A percentile compares a stretch with the other conserved stretches of the same genome.
phyloP scores from a whole-genome alignment of 2,888 invertebrate species.

The Endomychus coccineus region DNA sequence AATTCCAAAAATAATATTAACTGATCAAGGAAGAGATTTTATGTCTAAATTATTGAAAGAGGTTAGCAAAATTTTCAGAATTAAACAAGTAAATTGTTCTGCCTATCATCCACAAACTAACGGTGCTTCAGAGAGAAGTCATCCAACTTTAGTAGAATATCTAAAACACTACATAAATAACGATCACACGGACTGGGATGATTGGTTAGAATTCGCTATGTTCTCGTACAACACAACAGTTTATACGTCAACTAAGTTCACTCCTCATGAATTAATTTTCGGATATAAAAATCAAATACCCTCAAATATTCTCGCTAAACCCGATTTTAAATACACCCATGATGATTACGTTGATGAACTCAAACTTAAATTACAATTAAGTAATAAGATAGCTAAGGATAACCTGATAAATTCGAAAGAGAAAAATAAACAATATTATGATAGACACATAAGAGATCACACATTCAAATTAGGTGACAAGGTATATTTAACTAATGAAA shows the following conservation, averaged over 20 bases:
- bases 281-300: too few relatives aligned
- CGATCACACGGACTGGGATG: constrained; percentile 34
- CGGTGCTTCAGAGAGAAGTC: constrained; percentile 30
- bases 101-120: constrained; percentile 30
- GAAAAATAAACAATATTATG: constrained; percentile 21
- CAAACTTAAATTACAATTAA: constrained; percentile 19
- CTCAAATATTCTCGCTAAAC: constrained; percentile 27
- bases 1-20: constrained; percentile 11
- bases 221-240: constrained; percentile 31
- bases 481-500: too few relatives aligned
- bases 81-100: constrained; percentile 25
- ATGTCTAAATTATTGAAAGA: constrained; percentile 26
- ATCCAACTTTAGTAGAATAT: constrained; percentile 28
- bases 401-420: constrained; percentile 21
- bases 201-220: constrained; percentile 31
- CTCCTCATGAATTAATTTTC: constrained; percentile 32
- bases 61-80: constrained; percentile 26
- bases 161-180: constrained; percentile 28
- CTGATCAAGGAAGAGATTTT: constrained; percentile 22
- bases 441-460: too few relatives aligned
- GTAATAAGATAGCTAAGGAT: constrained; percentile 20
- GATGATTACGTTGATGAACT: constrained; percentile 20
- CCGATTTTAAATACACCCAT: constrained; percentile 24
- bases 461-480: too few relatives aligned
- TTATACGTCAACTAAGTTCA: constrained; percentile 32